Conservation (phyloP, 2,888 invertebrate genomes). For the Xylota segnis region DNA sequence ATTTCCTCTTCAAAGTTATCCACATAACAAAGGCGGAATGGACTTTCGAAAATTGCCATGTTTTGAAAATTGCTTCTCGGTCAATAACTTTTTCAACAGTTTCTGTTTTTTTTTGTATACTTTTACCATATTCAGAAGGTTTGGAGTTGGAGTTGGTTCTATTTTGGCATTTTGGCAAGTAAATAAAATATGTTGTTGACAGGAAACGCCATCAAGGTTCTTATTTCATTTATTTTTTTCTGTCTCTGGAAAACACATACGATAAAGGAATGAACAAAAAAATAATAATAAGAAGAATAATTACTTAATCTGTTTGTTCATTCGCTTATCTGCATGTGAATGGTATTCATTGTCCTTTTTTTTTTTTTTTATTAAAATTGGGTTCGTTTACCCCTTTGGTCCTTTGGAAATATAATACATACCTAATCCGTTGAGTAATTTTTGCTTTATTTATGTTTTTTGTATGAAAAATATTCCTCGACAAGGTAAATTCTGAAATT, state of each 20-base stretch:
- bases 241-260: no score
- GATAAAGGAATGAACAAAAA: background rate
- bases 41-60: background rate
- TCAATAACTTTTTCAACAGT: constrained; percentile 1
- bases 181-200: constrained; percentile 49
- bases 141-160: background rate
- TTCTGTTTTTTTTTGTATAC: background rate
- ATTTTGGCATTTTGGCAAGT: background rate
- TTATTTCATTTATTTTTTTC: constrained; percentile 9
- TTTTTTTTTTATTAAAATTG: background rate
- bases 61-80: background rate
- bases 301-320: constrained; percentile 28
- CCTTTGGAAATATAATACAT: no score
- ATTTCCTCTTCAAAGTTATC: background rate
- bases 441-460: background rate
- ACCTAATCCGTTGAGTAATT: background rate
- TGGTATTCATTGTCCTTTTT: background rate
- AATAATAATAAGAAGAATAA: background rate
- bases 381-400: background rate
- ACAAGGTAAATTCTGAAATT: constrained; percentile 21
- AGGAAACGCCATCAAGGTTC: constrained; percentile 38
- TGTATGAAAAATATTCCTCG: background rate
- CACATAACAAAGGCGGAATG: background rate
- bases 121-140: background rate
- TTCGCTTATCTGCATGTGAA: constrained; percentile 28